These are phyloP conservation scores for Oscheius sp. DNA, from an alignment of 2,888 invertebrate species.

Conservation along the genomic window DNA sequence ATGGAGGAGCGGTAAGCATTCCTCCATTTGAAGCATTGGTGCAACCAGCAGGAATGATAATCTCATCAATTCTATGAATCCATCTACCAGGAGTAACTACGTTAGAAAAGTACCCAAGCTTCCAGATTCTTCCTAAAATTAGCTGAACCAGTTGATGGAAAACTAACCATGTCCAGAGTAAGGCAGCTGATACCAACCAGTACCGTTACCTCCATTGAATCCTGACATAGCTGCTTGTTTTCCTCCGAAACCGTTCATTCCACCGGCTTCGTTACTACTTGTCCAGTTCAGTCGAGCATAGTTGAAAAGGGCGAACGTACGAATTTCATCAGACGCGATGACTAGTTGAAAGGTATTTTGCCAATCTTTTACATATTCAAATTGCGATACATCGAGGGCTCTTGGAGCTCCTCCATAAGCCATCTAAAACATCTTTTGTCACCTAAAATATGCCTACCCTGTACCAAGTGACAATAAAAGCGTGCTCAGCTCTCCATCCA, in stretches of 20 bases:
- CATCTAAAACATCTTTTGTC: slow-evolving; percentile 43
- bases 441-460: slow-evolving; percentile 33
- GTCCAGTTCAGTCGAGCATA: slow-evolving; percentile 90
- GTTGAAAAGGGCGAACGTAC: slow-evolving; percentile 90
- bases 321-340: slow-evolving; percentile 88
- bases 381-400: slow-evolving; percentile 61
- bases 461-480: slow-evolving; percentile 65
- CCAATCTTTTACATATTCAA: slow-evolving; percentile 64
- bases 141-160: too few species aligned
- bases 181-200: slow-evolving; percentile 72
- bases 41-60: slow-evolving; percentile 71
- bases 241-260: slow-evolving; percentile 59
- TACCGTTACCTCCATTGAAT: slow-evolving; percentile 95
- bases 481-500: slow-evolving; percentile 62
- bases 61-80: slow-evolving; percentile 90
- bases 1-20: slow-evolving; percentile 81
- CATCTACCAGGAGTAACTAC: slow-evolving; percentile 79
- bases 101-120: slow-evolving; percentile 68
- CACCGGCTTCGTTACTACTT: slow-evolving; percentile 86
- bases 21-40: slow-evolving; percentile 61
- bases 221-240: slow-evolving; percentile 76
- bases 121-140: slow-evolving; percentile 79
- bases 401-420: slow-evolving; percentile 64
- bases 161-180: slow-evolving; percentile 65
- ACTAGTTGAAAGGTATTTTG: slow-evolving; percentile 95